Conservation (phyloP, 2,888 invertebrate species). For the Cataglyphis albicans region DNA sequence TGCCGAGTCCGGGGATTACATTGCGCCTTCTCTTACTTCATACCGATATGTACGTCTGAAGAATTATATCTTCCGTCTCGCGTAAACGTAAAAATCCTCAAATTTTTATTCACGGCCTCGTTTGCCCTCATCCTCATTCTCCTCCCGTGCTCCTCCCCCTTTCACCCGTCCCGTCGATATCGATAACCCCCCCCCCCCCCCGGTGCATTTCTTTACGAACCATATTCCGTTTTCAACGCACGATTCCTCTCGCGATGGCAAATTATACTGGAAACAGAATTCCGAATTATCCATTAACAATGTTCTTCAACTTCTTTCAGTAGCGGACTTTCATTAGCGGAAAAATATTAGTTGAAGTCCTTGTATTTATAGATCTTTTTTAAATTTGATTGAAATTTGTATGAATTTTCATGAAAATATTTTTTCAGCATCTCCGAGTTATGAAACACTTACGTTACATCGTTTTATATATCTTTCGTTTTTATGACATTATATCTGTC, state of each 20-base stretch:
- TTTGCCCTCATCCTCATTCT: constrained; percentile 25
- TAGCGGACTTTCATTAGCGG: background rate
- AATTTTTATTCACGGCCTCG: constrained; percentile 64
- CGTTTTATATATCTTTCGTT: background rate
- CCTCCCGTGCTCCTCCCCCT: too few relatives aligned
- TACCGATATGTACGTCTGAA: constrained; percentile 25
- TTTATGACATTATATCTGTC: background rate
- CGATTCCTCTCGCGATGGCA: background rate
- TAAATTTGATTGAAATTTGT: too few relatives aligned
- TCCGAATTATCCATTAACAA: background rate
- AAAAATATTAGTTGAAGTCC: background rate
- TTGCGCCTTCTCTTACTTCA: constrained; percentile 34
- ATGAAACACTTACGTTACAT: background rate
- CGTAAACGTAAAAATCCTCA: constrained; percentile 62
- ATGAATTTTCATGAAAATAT: background rate
- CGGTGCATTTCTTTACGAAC: constrained; percentile 12
- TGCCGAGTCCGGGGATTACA: constrained; percentile 50
- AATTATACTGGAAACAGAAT: background rate
- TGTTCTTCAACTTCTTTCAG: background rate
- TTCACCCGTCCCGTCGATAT: background rate
- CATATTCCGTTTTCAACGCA: constrained; percentile 7
- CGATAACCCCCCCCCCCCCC: background rate
- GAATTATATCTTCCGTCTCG: constrained; percentile 52
- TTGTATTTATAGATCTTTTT: background rate
- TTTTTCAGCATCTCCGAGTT: background rate